Base-by-base conservation (phyloP, 2,888 invertebrate species). In the Aspidiotus destructor region DNA sequence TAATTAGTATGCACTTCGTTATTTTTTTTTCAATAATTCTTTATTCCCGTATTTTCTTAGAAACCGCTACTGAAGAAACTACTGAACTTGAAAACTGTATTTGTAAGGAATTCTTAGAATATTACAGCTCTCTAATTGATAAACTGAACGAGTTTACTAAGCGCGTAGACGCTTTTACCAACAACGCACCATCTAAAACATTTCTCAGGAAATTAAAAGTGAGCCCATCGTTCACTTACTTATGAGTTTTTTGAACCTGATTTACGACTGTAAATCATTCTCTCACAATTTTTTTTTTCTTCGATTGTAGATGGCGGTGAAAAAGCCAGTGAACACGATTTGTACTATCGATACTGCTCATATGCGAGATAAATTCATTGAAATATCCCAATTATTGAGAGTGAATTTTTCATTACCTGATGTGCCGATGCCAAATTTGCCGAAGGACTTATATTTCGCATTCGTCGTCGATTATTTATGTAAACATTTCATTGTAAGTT, bases 251-350 rank as follows among this genome's bases (percentile, higher is more conserved):
- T 5, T 28, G 28, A 28, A 28, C 28, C 28, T 28, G 5, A 28
- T 28, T 28, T 3, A 28, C 5, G 5, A 52, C n/a, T 52, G 13
- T 52, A 3, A n/a, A 52, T 16, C 6, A 16, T 13, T 17, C 9
- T 5, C 8, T 17, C 9, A 28, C 53, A 9, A 16, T 53, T 15
- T 42, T 42, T 13, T 13, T 48, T n/a, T 28, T 15, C 44, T 16
- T 15, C 15, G 41, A n/a, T 52, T 44, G 2, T 15, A 67, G 67
- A 57, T 67, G 7, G 67, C 89, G 67, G 86, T 94, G 6, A 93
- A 90, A 76, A 87, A 87, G 62, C 89, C 92, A 5, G 84, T 94
- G 0, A 95, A 95, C 80, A 86, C 92, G 9, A 86, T 95, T 69
- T 89, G 92, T 7, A 86, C 86, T 3, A 84, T 85, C 1, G 90